Base-by-base conservation (phyloP, 2,113 vertebrate species). In the Galbula dea region DNA sequence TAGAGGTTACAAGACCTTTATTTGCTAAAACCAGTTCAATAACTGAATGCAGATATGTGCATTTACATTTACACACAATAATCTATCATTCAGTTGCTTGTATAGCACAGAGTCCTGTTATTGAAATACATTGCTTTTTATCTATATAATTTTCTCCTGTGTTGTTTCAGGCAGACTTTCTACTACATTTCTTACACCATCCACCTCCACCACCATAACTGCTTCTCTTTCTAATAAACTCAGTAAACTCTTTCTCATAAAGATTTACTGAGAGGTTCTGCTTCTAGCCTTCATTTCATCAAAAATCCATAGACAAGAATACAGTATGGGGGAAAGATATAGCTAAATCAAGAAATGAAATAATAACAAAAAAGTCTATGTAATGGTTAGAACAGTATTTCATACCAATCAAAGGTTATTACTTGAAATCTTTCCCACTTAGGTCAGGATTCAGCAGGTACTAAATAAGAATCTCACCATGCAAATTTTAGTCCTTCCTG, bases 1-100 rank as follows among this genome's bases (percentile, higher is more conserved):
- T 59, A 46, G 68, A 87, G 52, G 80, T 87, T 93, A 86, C 52
- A 88, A 86, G 41, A 94, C 10, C 0, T 86, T 52, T 87, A 74
- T 94, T 94, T 96, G 90, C 71, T 73, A 32, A 95, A 85, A 43
- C 61, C 72, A 78, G 88, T 78, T 93, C 91, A 88, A 83, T 93
- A 94, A 88, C 49, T 93, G 86, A 90, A 87, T 83, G 45, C 30
- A 92, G 65, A 90, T 76, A 21, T 45, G 66, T 69, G 37, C 91
- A 87, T 93, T 94, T 93, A 93, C 80, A 77, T 90, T 86, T 81
- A 90, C 63, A 77, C 68, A 61, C 59, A 36, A 63, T 71, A 91
- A 92, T 95, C 71, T 83, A 83, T 93, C 77, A 83, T 90, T 96
- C 93, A 92, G 46, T 7, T 77, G 12, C 71, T 90, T 85, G 27